Evolutionary conservation across 1,140 invertebrate genomes (phyloP).

Genomic region (Caerostris darwini): DNA sequence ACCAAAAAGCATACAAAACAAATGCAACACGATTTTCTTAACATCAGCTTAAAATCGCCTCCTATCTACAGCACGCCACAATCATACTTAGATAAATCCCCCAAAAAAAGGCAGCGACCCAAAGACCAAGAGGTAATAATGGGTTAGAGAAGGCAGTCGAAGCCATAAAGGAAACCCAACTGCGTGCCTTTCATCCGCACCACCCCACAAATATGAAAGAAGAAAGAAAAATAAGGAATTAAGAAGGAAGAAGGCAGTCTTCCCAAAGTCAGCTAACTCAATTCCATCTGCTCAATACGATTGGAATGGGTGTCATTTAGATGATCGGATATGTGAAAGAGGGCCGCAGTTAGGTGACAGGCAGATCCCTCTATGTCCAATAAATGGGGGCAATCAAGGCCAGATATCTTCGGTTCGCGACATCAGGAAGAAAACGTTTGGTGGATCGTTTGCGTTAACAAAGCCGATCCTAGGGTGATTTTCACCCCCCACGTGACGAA

Average conservation of each 20-base stretch:
- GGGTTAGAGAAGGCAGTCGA: neutral
- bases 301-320: slow-evolving; percentile 70
- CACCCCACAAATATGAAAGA: slow-evolving; percentile 26
- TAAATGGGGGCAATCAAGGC: slow-evolving; percentile 62
- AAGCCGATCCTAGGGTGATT: neutral
- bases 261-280: slow-evolving; percentile 44
- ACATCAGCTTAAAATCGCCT: too few relatives aligned
- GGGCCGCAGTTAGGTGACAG: slow-evolving; percentile 32
- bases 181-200: neutral
- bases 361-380: slow-evolving; percentile 9
- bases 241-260: too few relatives aligned
- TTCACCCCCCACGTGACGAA: slow-evolving; percentile 42
- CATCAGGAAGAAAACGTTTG: slow-evolving; percentile 51
- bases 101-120: too few relatives aligned
- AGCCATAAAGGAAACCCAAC: neutral
- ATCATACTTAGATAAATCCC: neutral
- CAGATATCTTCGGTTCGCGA: slow-evolving; percentile 56
- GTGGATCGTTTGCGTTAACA: slow-evolving; percentile 29
- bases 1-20: too few relatives aligned
- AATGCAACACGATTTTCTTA: too few relatives aligned
- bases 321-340: slow-evolving; percentile 50
- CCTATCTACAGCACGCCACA: neutral
- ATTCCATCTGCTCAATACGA: slow-evolving; percentile 57
- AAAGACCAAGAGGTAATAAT: neutral
- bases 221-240: neutral